phyloP scores from a whole-genome alignment of 2,888 invertebrate species.

The Ametastegia equiseti region DNA sequence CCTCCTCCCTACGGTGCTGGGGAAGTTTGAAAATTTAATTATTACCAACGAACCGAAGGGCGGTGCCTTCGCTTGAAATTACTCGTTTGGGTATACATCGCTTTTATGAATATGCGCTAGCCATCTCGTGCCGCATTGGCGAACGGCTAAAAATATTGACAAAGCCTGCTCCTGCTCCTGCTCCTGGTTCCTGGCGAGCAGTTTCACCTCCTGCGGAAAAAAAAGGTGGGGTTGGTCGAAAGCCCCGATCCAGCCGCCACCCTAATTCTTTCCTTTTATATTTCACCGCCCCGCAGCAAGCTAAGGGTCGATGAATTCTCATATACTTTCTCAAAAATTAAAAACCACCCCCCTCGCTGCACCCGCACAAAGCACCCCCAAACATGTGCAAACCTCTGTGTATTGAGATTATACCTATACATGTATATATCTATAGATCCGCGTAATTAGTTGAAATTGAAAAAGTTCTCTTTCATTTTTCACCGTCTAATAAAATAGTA shows the following conservation, averaged over 20 bases:
- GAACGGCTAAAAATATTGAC: slow-evolving; percentile 35
- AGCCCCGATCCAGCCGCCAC: not conserved
- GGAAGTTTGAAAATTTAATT: slow-evolving; percentile 47
- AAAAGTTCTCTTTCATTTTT: slow-evolving; percentile 7
- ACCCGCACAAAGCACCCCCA: slow-evolving; percentile 3
- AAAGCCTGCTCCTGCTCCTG: slow-evolving; percentile 17
- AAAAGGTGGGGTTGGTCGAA: slow-evolving; percentile 9
- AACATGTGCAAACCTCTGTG: not conserved
- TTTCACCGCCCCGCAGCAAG: slow-evolving; percentile 1
- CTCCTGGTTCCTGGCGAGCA: too few species aligned
- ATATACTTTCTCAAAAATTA: slow-evolving; percentile 25
- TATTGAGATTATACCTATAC: not conserved
- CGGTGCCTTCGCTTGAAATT: slow-evolving; percentile 46
- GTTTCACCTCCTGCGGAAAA: slow-evolving; percentile 13
- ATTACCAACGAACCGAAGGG: slow-evolving; percentile 45
- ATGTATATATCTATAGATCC: not conserved
- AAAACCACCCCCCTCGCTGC: not conserved
- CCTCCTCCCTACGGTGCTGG: not conserved
- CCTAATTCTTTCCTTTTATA: slow-evolving; percentile 5
- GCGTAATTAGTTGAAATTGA: slow-evolving; percentile 23
- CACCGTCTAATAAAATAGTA: not conserved
- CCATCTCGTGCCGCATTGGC: not conserved
- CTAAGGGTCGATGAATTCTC: slow-evolving; percentile 43
- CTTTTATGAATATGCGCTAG: slow-evolving; percentile 38
- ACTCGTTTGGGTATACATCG: slow-evolving; percentile 24